Conservation (phyloP, 2,888 invertebrate species). For the Actias luna region DNA sequence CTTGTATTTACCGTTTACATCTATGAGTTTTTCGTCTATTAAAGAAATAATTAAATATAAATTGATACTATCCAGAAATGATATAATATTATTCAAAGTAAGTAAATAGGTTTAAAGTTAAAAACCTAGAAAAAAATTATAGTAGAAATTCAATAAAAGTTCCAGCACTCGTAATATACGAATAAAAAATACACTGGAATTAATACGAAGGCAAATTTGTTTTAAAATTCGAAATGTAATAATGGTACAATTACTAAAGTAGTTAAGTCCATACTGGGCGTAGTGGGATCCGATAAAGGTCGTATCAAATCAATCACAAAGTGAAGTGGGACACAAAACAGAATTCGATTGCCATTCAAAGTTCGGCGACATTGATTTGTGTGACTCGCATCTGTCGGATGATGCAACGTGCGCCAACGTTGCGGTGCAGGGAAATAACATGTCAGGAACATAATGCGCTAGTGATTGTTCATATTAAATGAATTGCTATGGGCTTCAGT, state of each 20-base stretch:
- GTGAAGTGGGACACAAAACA: constrained; percentile 29
- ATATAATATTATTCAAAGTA: too few species aligned
- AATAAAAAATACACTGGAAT: background rate
- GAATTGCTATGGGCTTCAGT: background rate
- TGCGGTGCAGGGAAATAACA: constrained; percentile 20
- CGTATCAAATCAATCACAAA: constrained; percentile 30
- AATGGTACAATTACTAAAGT: background rate
- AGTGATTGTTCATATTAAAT: constrained; percentile 3
- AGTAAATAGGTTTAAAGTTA: too few species aligned
- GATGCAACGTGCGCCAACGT: constrained; percentile 22
- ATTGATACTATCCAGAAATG: too few species aligned
- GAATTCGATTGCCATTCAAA: constrained; percentile 34
- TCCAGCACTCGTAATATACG: background rate
- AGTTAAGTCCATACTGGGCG: background rate
- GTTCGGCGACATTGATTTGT: constrained; percentile 31
- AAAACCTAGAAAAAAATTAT: too few species aligned
- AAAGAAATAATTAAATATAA: background rate
- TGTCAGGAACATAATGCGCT: constrained; percentile 13
- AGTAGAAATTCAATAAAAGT: too few species aligned
- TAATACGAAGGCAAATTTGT: background rate
- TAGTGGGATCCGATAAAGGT: constrained; percentile 2
- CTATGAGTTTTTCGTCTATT: background rate
- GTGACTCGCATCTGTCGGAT: constrained; percentile 29
- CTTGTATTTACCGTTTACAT: background rate
- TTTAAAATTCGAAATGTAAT: background rate